Percentiles rank a stretch among this genome's conserved stretches.
Evolutionary conservation across 2,113 vertebrate genomes (phyloP).

Genomic region (Mesoclemmys tuberculata): DNA sequence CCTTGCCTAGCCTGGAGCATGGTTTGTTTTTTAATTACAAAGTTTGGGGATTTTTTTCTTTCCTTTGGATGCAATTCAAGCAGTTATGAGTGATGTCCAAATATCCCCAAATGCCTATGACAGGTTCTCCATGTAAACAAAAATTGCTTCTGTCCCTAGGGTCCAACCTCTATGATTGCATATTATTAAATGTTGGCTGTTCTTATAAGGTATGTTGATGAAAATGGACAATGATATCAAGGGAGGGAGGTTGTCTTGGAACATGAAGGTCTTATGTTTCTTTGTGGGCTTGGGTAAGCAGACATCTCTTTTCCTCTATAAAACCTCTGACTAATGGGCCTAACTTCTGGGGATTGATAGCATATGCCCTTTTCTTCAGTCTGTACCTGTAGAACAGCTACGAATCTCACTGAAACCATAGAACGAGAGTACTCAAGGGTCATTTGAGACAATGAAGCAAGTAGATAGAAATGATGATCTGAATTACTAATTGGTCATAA

Average conservation of each 20-base stretch:
- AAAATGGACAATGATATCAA: conserved; percentile 60
- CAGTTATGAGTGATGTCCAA: conserved; percentile 31
- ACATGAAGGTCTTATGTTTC: conserved; percentile 63
- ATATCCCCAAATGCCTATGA: conserved; percentile 49
- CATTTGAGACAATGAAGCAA: not conserved
- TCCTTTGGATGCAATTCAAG: conserved; percentile 59
- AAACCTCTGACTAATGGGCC: not conserved
- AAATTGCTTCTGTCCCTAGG: conserved; percentile 60
- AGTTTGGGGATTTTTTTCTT: conserved; percentile 47
- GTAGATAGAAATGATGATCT: not conserved
- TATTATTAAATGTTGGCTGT: conserved; percentile 14
- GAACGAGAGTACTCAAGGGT: not conserved
- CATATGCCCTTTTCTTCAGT: not conserved
- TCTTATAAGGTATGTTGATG: conserved; percentile 67
- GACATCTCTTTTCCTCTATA: conserved; percentile 32
- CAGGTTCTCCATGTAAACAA: conserved; percentile 61
- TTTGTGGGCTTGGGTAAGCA: conserved; percentile 58
- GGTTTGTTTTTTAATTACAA: conserved; percentile 60
- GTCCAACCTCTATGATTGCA: conserved; percentile 30
- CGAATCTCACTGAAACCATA: not conserved
- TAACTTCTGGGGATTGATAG: not conserved
- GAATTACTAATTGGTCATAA: not conserved
- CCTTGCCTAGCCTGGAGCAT: conserved; percentile 39
- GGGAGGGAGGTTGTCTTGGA: conserved; percentile 55
- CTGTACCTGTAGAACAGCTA: not conserved